Conservation (phyloP, 2,797 vertebrate genomes). For the Myripristis jacobus region DNA sequence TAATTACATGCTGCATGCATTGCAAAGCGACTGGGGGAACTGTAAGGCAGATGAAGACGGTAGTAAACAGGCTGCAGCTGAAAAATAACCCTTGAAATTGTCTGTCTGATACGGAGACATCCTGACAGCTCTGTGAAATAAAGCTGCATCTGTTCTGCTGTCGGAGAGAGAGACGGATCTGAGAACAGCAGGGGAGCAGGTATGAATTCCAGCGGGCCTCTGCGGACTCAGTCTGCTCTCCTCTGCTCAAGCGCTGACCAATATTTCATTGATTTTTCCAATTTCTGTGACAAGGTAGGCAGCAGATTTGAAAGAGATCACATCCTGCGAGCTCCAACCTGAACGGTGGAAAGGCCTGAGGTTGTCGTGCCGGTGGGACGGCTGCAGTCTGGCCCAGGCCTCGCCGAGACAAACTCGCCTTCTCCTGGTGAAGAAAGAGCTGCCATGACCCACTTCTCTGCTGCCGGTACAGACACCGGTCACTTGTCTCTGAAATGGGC, state of each 20-base stretch:
- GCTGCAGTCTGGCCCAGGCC: constrained; percentile 51
- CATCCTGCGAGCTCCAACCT: constrained; percentile 51
- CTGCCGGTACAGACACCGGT: constrained; percentile 39
- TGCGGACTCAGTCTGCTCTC: constrained; percentile 24
- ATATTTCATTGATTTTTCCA: constrained; percentile 63
- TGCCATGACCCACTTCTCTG: constrained; percentile 74
- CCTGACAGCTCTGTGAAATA: constrained; percentile 53
- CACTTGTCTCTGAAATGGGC: constrained; percentile 45
- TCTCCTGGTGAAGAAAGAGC: constrained; percentile 49
- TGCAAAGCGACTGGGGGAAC: background rate
- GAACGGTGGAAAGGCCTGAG: constrained; percentile 60
- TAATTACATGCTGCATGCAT: no score
- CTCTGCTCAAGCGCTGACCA: constrained; percentile 39
- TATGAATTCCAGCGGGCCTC: constrained; percentile 50
- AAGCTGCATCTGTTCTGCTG: constrained; percentile 62
- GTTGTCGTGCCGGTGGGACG: constrained; percentile 55
- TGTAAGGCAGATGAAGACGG: no score
- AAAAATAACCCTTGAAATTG: constrained; percentile 19
- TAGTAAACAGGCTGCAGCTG: constrained; percentile 13
- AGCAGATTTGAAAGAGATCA: constrained; percentile 68
- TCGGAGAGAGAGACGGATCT: constrained; percentile 51
- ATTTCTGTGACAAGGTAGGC: constrained; percentile 57
- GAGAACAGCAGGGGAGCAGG: constrained; percentile 53
- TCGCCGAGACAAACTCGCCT: constrained; percentile 28
- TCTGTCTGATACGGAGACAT: constrained; percentile 34